A percentile compares a stretch with the other conserved stretches of the same genome.
phyloP scores from a whole-genome alignment of 37 sponge, comb jelly and placozoan genomes.

The Eunapius fragilis region DNA sequence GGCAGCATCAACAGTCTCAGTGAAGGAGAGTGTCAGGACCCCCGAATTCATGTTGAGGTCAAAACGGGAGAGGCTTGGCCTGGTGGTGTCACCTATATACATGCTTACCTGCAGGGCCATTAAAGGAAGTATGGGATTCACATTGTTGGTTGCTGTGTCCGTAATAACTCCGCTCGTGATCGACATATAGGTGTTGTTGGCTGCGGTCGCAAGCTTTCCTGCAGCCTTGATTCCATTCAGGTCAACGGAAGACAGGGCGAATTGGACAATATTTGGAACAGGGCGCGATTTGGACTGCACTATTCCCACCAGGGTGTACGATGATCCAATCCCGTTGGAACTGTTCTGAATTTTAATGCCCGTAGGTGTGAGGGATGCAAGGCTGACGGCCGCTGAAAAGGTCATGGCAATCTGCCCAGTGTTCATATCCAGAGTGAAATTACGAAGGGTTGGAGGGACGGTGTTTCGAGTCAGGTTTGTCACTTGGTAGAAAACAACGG shows the following conservation, averaged over 20 bases:
- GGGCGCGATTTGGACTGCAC: constrained; percentile 2
- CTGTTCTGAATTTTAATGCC: constrained; percentile 70
- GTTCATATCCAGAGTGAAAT: constrained; percentile 70
- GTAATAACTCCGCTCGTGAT: constrained; percentile 25
- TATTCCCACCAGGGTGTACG: constrained; percentile 36
- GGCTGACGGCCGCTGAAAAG: constrained; percentile 83
- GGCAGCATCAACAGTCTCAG: constrained; percentile 74
- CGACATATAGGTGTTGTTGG: constrained; percentile 65
- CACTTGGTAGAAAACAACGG: constrained; percentile 65
- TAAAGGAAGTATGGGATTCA: constrained; percentile 13
- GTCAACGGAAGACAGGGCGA: constrained; percentile 50
- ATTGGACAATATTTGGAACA: constrained; percentile 32
- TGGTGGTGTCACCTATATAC: constrained; percentile 47
- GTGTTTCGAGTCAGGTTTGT: constrained; percentile 62
- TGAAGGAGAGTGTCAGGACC: constrained; percentile 59
- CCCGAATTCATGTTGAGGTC: constrained; percentile 75
- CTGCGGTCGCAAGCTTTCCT: constrained; percentile 43
- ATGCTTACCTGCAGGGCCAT: constrained; percentile 25
- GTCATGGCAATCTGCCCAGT: constrained; percentile 59
- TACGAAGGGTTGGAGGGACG: constrained; percentile 50
- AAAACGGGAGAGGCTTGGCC: constrained; percentile 51
- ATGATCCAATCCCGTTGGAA: not conserved
- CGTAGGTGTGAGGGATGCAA: constrained; percentile 31
- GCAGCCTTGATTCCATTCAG: constrained; percentile 67
- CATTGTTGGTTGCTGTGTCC: constrained; percentile 49